Evolutionary conservation across 2,888 invertebrate genomes (phyloP).

Genomic region (Ophion slaviceki): DNA sequence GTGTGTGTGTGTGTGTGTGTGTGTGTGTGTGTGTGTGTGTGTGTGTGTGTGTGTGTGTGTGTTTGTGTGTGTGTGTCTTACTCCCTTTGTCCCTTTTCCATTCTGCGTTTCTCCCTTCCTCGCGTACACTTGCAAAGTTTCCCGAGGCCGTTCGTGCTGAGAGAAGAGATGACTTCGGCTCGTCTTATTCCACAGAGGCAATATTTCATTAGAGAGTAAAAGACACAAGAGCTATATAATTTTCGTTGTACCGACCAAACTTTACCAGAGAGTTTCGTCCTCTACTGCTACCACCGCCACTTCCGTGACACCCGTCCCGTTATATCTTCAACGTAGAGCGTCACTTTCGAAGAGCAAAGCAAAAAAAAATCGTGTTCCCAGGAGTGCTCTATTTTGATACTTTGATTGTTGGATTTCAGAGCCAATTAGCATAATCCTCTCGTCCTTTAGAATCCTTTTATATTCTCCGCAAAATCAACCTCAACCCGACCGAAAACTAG

Average conservation of each 20-base stretch:
- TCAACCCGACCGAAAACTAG: not conserved
- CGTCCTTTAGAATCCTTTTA: not conserved
- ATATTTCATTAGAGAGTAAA: conserved; percentile 45
- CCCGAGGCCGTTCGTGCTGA: conserved; percentile 6
- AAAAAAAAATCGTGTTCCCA: not conserved
- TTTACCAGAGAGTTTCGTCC: not conserved
- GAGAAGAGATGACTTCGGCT: conserved; percentile 10
- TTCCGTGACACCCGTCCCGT: not conserved
- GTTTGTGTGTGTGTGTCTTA: not conserved
- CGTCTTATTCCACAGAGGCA: conserved; percentile 22
- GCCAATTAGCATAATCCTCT: no score
- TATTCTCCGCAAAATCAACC: no score
- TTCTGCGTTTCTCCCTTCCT: not conserved
- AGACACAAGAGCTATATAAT: conserved; percentile 27
- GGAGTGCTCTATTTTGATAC: not conserved
- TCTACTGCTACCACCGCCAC: not conserved
- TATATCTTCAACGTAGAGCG: not conserved
- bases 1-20: not conserved
- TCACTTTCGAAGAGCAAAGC: not conserved
- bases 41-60: not conserved
- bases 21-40: not conserved
- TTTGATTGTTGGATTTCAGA: no score
- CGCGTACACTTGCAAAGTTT: conserved; percentile 30
- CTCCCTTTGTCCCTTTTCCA: not conserved
- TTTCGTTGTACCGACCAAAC: not conserved